phyloP scores from a whole-genome alignment of 2,113 vertebrate species.

The Atrichornis clamosus region DNA sequence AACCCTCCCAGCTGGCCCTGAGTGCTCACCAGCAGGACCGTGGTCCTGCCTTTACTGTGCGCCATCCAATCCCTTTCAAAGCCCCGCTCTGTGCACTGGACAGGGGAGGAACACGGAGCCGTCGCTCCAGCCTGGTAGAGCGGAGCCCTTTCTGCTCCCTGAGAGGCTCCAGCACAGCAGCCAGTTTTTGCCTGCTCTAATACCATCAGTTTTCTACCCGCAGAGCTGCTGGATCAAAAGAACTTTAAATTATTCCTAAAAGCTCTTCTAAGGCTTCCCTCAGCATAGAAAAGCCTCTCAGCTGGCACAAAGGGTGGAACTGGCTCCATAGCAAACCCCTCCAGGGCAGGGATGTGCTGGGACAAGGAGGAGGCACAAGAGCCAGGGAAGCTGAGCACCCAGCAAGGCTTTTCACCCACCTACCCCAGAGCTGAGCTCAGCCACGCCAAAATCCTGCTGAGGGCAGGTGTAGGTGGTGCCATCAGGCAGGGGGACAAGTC shows the following conservation, averaged over 20 bases:
- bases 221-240: conserved; percentile 10
- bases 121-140: neutral
- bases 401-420: neutral
- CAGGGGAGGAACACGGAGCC: fast-evolving
- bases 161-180: neutral
- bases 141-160: neutral
- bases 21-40: neutral
- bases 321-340: neutral
- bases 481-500: neutral
- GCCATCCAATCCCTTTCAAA: neutral
- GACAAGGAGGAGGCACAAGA: neutral
- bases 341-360: neutral
- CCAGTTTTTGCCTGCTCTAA: neutral
- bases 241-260: neutral
- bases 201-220: neutral
- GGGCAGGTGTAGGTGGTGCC: neutral
- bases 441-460: neutral
- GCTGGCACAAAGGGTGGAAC: neutral
- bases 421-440: neutral
- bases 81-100: neutral
- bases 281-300: neutral
- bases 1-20: fast-evolving
- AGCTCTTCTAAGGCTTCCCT: neutral
- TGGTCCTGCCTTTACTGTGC: neutral
- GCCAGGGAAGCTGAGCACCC: neutral